phyloP scores from a whole-genome alignment of 1,140 invertebrate species.

The Oscheius sp. region DNA sequence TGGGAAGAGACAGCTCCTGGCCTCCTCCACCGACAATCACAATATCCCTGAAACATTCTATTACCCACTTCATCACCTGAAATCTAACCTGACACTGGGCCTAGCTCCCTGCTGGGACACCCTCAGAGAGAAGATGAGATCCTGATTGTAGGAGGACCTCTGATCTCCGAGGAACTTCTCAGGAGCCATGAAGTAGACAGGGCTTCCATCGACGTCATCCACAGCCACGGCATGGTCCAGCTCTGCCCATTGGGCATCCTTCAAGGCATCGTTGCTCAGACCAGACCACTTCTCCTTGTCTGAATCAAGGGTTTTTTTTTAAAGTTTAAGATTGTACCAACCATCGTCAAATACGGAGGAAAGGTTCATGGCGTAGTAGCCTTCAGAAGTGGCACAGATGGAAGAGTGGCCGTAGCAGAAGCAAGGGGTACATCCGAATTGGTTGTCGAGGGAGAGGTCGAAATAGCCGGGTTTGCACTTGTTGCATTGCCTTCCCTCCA shows the following conservation, averaged over 20 bases:
- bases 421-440: slow-evolving; percentile 94
- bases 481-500: slow-evolving; percentile 87
- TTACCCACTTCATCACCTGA: not conserved
- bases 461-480: slow-evolving; percentile 94
- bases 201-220: slow-evolving; percentile 68
- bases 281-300: slow-evolving; percentile 81
- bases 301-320: not conserved
- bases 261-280: slow-evolving; percentile 67
- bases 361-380: slow-evolving; percentile 72
- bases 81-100: slow-evolving; percentile 27
- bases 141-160: slow-evolving; percentile 87
- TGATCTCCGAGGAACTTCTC: slow-evolving; percentile 79
- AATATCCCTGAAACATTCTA: slow-evolving; percentile 69
- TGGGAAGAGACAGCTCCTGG: slow-evolving; percentile 76
- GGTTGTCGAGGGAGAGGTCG: slow-evolving; percentile 82
- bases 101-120: slow-evolving; percentile 66
- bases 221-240: slow-evolving; percentile 76
- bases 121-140: slow-evolving; percentile 79
- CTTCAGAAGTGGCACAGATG: slow-evolving; percentile 78
- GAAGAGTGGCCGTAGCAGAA: slow-evolving; percentile 97
- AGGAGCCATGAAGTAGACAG: slow-evolving; percentile 82
- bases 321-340: too few relatives aligned
- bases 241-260: slow-evolving; percentile 63
- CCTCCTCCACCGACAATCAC: slow-evolving; percentile 78
- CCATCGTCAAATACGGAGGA: slow-evolving; percentile 63